phyloP scores from a whole-genome alignment of 30 jellyfish, hydroid and myxozoan species.

The Aurelia coerulea region DNA sequence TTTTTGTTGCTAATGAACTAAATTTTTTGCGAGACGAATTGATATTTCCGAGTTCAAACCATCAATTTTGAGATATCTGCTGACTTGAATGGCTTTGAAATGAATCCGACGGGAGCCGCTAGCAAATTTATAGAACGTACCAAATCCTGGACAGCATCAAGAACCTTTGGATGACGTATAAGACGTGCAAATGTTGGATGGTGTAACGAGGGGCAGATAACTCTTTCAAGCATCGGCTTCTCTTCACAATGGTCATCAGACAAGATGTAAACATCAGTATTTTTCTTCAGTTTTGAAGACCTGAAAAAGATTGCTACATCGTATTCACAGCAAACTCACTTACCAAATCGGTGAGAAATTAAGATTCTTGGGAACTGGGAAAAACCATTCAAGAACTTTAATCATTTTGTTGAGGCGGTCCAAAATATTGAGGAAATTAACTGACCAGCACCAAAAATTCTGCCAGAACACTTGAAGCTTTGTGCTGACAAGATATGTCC shows the following conservation, averaged over 20 bases:
- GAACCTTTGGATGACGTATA: constrained; percentile 57
- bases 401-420: too few species aligned
- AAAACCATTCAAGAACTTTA: too few species aligned
- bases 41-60: too few species aligned
- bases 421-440: too few species aligned
- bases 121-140: constrained; percentile 15
- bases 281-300: constrained; percentile 28
- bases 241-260: constrained; percentile 46
- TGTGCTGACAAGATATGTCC: too few species aligned
- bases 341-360: background rate
- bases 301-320: constrained; percentile 17
- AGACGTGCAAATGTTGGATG: constrained; percentile 68
- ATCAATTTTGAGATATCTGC: too few species aligned
- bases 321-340: background rate
- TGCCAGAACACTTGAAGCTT: too few species aligned
- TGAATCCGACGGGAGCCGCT: too few species aligned
- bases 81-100: too few species aligned
- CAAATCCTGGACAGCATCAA: constrained; percentile 83
- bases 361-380: background rate
- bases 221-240: constrained; percentile 64
- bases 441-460: too few species aligned
- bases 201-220: constrained; percentile 78
- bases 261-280: constrained; percentile 27
- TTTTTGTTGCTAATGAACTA: too few species aligned
- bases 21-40: too few species aligned